Conservation (phyloP, 2,113 vertebrate species). For the Syngnathus floridae region DNA sequence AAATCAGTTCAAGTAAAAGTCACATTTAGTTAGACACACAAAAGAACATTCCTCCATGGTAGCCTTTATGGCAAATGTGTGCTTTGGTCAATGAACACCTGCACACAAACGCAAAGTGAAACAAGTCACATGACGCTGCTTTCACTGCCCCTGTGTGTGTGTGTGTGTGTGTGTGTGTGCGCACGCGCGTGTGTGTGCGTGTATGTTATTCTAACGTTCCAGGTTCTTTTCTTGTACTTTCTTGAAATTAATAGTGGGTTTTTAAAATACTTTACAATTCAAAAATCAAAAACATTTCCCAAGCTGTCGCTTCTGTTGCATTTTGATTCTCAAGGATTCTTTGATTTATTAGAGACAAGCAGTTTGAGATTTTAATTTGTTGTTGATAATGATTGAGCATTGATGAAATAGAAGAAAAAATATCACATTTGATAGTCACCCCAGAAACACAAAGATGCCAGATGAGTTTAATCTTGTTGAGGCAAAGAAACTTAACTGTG, state of each 20-base stretch:
- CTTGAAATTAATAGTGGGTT: no score
- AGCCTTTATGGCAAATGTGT: slow-evolving; percentile 1
- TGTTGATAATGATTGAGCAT: background rate
- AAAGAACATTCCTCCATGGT: slow-evolving; percentile 8
- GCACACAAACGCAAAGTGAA: slow-evolving; percentile 8
- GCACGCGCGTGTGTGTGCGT: no score
- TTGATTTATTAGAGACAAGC: background rate
- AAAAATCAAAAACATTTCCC: no score
- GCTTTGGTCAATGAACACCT: slow-evolving; percentile 8
- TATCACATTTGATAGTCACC: background rate
- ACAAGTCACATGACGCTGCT: slow-evolving; percentile 34
- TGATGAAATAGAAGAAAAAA: background rate
- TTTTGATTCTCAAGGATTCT: background rate
- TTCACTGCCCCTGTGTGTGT: slow-evolving; percentile 32
- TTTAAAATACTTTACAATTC: no score
- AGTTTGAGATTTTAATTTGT: background rate
- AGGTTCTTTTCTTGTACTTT: no score
- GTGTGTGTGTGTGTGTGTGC: background rate
- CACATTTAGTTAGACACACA: background rate
- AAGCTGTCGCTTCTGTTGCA: no score
- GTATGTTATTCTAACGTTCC: no score
- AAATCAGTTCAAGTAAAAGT: background rate
- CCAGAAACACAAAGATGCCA: background rate
- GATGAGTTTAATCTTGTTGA: background rate
- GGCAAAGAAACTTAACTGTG: no score